These are phyloP conservation scores for Cordylochernes scorpioides DNA, from an alignment of 2,888 invertebrate genomes.

Conservation along the genomic window DNA sequence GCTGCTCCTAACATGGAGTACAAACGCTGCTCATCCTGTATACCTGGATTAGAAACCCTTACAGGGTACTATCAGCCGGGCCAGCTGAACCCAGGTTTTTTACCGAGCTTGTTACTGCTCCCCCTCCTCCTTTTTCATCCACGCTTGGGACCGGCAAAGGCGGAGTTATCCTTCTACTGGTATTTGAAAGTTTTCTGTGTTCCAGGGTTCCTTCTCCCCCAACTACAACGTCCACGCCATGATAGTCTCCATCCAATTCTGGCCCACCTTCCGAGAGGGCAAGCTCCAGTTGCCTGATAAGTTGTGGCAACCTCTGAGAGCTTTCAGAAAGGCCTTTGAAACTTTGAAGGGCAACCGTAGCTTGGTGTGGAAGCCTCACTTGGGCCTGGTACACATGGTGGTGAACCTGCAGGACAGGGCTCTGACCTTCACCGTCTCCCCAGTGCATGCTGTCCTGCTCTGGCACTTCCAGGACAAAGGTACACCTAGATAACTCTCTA, in stretches of 20 bases:
- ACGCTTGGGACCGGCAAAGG: too few relatives aligned
- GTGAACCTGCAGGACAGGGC: conserved; percentile 57
- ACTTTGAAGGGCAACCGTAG: conserved; percentile 59
- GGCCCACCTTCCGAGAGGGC: conserved; percentile 90
- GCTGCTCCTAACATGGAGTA: too few relatives aligned
- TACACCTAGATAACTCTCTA: conserved; percentile 25
- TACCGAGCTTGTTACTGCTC: too few relatives aligned
- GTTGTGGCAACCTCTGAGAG: conserved; percentile 49
- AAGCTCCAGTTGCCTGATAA: conserved; percentile 54
- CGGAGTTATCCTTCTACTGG: too few relatives aligned
- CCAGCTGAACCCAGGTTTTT: too few relatives aligned
- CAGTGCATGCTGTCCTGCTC: conserved; percentile 75
- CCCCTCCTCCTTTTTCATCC: too few relatives aligned
- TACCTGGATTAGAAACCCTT: too few relatives aligned
- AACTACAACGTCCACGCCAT: conserved; percentile 36
- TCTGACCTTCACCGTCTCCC: conserved; percentile 48
- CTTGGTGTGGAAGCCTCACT: conserved; percentile 70
- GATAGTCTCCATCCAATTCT: conserved; percentile 91
- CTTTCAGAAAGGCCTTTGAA: conserved; percentile 69
- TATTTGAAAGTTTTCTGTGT: too few relatives aligned
- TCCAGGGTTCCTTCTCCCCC: background rate
- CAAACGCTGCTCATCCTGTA: too few relatives aligned
- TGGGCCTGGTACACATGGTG: conserved; percentile 67
- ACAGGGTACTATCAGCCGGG: too few relatives aligned
- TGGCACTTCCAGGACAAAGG: conserved; percentile 70